These are phyloP conservation scores for Pantherophis guttatus DNA, from an alignment of 2,113 vertebrate species.

Conservation along the genomic window DNA sequence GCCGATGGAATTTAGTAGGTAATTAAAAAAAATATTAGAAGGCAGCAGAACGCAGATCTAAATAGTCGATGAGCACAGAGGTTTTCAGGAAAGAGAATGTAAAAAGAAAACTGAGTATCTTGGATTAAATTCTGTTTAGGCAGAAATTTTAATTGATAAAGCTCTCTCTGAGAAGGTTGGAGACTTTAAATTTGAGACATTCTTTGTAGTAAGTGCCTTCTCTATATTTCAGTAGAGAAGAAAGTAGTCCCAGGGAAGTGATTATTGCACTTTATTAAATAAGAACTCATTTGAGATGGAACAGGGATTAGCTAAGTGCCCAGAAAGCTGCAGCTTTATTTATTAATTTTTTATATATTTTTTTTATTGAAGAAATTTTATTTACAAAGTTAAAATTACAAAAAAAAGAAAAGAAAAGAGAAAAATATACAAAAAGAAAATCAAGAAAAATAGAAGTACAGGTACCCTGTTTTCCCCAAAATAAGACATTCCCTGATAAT, in stretches of 20 bases:
- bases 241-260: too few species aligned
- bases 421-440: neutral
- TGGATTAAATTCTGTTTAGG: conserved; percentile 39
- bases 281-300: neutral
- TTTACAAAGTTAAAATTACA: neutral
- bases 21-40: conserved; percentile 30
- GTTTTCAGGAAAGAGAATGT: conserved; percentile 38
- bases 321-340: neutral
- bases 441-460: neutral
- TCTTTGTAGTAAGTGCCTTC: neutral
- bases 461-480: too few species aligned
- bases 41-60: conserved; percentile 11
- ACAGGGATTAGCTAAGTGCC: neutral
- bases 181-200: neutral
- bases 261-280: neutral
- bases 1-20: neutral
- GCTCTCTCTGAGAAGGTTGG: conserved; percentile 23
- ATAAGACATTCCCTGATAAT: too few species aligned
- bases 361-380: neutral
- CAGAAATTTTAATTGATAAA: conserved; percentile 43
- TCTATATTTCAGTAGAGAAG: neutral
- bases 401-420: neutral
- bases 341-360: neutral
- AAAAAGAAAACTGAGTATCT: conserved; percentile 37
- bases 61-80: conserved; percentile 41